Conservation (phyloP, 2,888 invertebrate genomes). For the Onthophagus sagittarius region DNA sequence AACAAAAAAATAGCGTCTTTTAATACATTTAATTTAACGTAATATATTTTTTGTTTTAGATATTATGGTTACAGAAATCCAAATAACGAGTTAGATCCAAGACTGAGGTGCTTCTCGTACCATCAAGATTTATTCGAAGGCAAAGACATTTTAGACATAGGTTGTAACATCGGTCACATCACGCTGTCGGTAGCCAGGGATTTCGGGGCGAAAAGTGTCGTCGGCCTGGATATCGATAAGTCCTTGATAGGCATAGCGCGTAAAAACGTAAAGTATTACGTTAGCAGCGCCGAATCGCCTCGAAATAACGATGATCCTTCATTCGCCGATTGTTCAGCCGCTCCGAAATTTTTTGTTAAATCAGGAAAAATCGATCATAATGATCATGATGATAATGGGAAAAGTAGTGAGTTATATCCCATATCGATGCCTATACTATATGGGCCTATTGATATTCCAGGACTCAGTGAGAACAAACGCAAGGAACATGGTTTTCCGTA, state of each 20-base stretch:
- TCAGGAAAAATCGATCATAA: not conserved
- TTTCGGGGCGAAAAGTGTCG: constrained; percentile 77
- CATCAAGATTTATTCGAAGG: constrained; percentile 79
- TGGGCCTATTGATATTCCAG: constrained; percentile 70
- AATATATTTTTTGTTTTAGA: constrained; percentile 48
- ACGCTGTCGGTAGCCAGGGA: constrained; percentile 87
- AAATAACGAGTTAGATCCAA: constrained; percentile 74
- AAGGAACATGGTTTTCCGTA: constrained; percentile 70
- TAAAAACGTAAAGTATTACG: constrained; percentile 69
- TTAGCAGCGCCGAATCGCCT: constrained; percentile 47
- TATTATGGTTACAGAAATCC: constrained; percentile 94
- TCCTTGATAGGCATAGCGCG: constrained; percentile 74
- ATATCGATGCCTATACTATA: constrained; percentile 84
- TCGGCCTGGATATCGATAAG: constrained; percentile 93
- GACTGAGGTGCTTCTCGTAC: constrained; percentile 76
- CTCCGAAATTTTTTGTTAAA: constrained; percentile 16
- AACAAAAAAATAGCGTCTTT: too few relatives aligned
- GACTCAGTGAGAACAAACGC: constrained; percentile 43
- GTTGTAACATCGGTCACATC: constrained; percentile 96
- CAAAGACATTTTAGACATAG: constrained; percentile 93
- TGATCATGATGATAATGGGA: constrained; percentile 24
- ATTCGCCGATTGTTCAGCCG: not conserved
- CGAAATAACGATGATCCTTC: constrained; percentile 25
- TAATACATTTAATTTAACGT: constrained; percentile 19
- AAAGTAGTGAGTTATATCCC: constrained; percentile 66